Conservation (phyloP, 2,113 vertebrate genomes). For the Sander vitreus region DNA sequence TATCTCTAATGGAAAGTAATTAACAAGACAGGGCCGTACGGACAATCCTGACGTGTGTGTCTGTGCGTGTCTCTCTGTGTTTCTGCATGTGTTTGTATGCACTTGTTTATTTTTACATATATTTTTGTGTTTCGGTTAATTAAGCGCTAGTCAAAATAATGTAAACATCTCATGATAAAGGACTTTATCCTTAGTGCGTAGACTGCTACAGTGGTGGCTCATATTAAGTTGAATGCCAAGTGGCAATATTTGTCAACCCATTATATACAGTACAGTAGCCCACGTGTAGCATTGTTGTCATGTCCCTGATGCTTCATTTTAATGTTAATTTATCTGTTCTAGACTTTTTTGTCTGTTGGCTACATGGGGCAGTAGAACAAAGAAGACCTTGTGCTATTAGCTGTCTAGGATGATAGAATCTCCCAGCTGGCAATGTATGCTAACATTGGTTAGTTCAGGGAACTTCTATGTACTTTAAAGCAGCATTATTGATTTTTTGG, state of each 20-base stretch:
- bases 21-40: conserved; percentile 75
- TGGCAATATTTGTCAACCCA: not conserved
- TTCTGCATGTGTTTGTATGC: conserved; percentile 9
- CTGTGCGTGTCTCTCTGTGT: conserved; percentile 1
- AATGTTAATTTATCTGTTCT: not conserved
- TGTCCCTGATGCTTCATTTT: not conserved
- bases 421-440: not conserved
- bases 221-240: not conserved
- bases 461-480: not conserved
- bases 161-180: not conserved
- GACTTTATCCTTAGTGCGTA: not conserved
- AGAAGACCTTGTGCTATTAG: not conserved
- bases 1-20: conserved; percentile 89
- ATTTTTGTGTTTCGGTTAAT: conserved; percentile 13
- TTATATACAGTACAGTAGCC: not conserved
- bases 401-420: not conserved
- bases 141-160: not conserved
- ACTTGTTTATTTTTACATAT: not conserved
- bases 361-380: not conserved
- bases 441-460: not conserved
- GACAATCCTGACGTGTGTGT: conserved; percentile 47
- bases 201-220: not conserved
- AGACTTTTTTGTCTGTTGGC: not conserved
- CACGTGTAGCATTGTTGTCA: not conserved
- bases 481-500: not conserved